Evolutionary conservation across 2,888 invertebrate genomes (phyloP), one percentile per base, ranked within the genome.

Genomic region (Epinotia bilunana): DNA sequence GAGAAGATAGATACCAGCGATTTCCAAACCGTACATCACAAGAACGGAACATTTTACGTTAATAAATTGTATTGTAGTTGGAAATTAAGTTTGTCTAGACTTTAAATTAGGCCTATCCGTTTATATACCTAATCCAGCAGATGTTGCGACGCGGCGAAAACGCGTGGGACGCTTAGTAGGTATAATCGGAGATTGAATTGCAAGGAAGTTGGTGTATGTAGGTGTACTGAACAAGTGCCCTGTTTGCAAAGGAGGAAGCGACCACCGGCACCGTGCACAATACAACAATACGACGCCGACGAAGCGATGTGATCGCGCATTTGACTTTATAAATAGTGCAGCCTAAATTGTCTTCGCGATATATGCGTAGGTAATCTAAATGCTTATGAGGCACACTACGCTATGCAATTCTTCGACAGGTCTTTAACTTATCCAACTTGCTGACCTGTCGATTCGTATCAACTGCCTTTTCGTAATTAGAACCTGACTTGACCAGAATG

Each of bases 291-390:
- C 87, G 83, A 81, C 84, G n/a, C 7, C 53, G 53, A 53, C 53
- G 86, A 86, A 88, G 86, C n/a, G 86, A 86, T 88, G 86, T 79
- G 74, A 60, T 64, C 60, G 74, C 74, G 77, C 87, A 91, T 91
- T 90, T 88, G 89, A 90, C 90, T 92, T 92, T 91, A 92, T 90
- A 92, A 92, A 92, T 92, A 92, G 89, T 90, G 87, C 85, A 86
- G 82, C 82, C 77, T 74, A 78, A 78, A 77, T 73, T 33, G 75
- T 74, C 67, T 28, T 60, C 28, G 61, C 61, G 62, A 23, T 62
- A 61, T 46, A 57, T 74, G 39, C 20, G 39, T 61, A 46, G 58
- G 46, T 46, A 64, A 57, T 64, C 57, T 58, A 60, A 60, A 46
- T 28, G 60, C 69, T 43, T 28, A 23, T 60, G 58, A 23, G 57